Evolutionary conservation across 2,888 invertebrate genomes (phyloP).

Genomic region (Rambutsinella grinnellia): DNA sequence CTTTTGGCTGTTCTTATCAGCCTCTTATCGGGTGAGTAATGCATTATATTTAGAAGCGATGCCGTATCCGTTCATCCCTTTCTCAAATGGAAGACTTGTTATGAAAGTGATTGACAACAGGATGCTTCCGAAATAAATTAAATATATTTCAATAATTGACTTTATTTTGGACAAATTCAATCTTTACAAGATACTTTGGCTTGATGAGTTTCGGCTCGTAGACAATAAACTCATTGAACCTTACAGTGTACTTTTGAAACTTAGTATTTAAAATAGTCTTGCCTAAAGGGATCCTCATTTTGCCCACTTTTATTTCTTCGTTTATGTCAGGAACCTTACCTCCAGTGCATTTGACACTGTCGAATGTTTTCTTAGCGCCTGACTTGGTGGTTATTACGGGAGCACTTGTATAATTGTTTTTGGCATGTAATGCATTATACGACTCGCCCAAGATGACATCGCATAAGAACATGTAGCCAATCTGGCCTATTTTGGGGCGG

Average conservation of each 20-base stretch:
- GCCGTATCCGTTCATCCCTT: too few relatives aligned
- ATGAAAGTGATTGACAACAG: too few relatives aligned
- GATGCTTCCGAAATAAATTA: too few relatives aligned
- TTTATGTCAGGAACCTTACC: slow-evolving; percentile 2
- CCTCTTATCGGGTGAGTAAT: too few relatives aligned
- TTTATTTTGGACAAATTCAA: not conserved
- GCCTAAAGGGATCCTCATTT: not conserved
- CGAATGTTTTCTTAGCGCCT: too few relatives aligned
- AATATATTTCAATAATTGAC: not conserved
- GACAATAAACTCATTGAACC: slow-evolving; percentile 11
- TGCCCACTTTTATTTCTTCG: too few relatives aligned
- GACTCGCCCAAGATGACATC: slow-evolving; percentile 42
- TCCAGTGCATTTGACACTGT: slow-evolving; percentile 7
- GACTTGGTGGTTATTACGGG: slow-evolving; percentile 10
- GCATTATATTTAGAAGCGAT: too few relatives aligned
- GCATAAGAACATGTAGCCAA: slow-evolving; percentile 35
- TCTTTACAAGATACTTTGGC: not conserved
- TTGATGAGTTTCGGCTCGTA: not conserved
- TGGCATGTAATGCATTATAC: slow-evolving; percentile 14
- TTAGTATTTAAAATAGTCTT: not conserved
- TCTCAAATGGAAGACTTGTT: too few relatives aligned
- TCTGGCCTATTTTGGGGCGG: not conserved
- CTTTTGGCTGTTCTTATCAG: too few relatives aligned
- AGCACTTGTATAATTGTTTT: slow-evolving; percentile 4
- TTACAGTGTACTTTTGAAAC: not conserved